Evolutionary conservation across 2,888 invertebrate genomes (phyloP).

Genomic region (Tipula helvola): DNA sequence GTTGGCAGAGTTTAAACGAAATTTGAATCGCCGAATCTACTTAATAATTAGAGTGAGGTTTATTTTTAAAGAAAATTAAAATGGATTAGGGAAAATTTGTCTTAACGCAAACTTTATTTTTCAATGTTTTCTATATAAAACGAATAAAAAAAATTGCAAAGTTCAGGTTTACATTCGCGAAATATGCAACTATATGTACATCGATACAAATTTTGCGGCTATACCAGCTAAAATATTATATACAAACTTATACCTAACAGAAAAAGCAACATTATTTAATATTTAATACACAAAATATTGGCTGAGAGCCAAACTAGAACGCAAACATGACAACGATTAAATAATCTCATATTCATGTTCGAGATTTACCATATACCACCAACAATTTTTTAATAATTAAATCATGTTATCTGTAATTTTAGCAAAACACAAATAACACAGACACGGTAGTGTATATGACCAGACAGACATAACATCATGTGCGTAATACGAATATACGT

Average conservation of each 20-base stretch:
- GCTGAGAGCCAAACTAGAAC: neutral
- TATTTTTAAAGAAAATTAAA: no score
- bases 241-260: neutral
- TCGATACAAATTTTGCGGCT: neutral
- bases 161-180: no score
- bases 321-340: neutral
- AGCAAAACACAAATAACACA: neutral
- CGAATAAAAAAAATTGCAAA: no score
- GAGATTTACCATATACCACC: neutral
- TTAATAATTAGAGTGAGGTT: no score
- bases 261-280: neutral
- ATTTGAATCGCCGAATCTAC: no score
- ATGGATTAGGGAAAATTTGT: no score
- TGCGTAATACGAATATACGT: neutral
- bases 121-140: no score
- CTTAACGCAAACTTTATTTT: no score
- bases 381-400: neutral
- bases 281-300: neutral
- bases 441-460: neutral
- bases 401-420: neutral
- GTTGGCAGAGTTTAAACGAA: no score
- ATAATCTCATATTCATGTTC: neutral
- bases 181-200: no score
- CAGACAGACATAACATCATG: neutral
- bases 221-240: neutral